Conservation (phyloP, 2,888 invertebrate genomes). For the Parascotia fuliginaria region DNA sequence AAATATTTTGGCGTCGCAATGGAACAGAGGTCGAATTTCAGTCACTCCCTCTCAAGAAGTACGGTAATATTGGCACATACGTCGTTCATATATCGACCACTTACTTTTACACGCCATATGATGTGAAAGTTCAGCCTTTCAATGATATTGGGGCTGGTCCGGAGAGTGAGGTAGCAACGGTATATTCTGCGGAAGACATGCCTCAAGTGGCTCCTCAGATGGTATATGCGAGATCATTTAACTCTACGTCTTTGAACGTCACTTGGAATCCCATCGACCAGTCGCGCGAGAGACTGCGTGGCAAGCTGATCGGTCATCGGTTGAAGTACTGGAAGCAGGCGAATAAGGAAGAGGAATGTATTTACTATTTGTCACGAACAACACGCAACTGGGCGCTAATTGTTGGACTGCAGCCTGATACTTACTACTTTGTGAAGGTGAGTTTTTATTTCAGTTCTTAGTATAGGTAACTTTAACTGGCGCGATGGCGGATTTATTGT, state of each 20-base stretch:
- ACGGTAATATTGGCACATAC: constrained; percentile 91
- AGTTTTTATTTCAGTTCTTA: constrained; percentile 7
- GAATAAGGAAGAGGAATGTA: constrained; percentile 90
- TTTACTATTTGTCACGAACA: constrained; percentile 94
- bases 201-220: constrained; percentile 95
- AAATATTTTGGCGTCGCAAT: constrained; percentile 93
- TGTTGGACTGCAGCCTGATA: constrained; percentile 96
- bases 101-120: constrained; percentile 93
- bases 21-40: constrained; percentile 92
- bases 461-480: too few relatives aligned
- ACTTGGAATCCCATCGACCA: constrained; percentile 96
- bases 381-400: constrained; percentile 95
- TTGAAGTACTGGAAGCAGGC: constrained; percentile 96
- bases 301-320: constrained; percentile 96
- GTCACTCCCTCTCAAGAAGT: constrained; percentile 88
- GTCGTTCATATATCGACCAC: constrained; percentile 91
- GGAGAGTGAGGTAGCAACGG: constrained; percentile 89
- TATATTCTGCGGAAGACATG: constrained; percentile 96
- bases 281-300: constrained; percentile 93
- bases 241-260: constrained; percentile 96
- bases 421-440: constrained; percentile 95
- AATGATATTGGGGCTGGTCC: constrained; percentile 94
- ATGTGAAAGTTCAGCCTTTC: constrained; percentile 93
- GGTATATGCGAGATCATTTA: constrained; percentile 91
- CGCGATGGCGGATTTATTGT: too few relatives aligned